Conservation (phyloP, 1,140 invertebrate species). For the Asbolus verrucosus region DNA sequence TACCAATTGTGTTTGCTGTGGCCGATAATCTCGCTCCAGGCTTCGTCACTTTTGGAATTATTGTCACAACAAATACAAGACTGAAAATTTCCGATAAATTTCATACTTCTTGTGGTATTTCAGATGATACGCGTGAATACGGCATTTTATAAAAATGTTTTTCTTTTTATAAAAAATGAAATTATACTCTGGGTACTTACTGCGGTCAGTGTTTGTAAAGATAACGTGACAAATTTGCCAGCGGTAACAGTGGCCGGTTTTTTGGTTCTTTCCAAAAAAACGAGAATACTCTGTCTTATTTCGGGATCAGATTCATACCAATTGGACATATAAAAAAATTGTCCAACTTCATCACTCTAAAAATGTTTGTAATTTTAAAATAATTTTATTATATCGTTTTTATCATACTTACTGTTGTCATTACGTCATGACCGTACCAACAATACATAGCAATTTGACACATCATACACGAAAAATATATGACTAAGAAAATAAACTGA, state of each 20-base stretch:
- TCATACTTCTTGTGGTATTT: too few species aligned
- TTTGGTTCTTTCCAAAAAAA: conserved; percentile 49
- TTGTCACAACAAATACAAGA: too few species aligned
- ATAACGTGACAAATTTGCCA: conserved; percentile 44
- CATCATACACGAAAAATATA: conserved; percentile 49
- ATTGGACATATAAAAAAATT: conserved; percentile 38
- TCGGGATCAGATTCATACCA: conserved; percentile 16
- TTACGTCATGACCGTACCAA: conserved; percentile 48
- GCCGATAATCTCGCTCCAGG: too few species aligned
- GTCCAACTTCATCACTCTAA: conserved; percentile 46
- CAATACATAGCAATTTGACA: conserved; percentile 50
- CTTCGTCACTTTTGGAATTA: too few species aligned
- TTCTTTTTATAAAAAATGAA: too few species aligned
- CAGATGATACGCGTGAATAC: too few species aligned
- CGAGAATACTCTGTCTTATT: conserved; percentile 28
- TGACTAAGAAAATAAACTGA: conserved; percentile 40
- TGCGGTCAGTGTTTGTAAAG: conserved; percentile 36
- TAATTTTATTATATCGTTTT: not conserved
- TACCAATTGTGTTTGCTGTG: too few species aligned
- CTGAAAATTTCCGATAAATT: too few species aligned
- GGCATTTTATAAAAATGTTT: too few species aligned
- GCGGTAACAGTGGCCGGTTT: conserved; percentile 47
- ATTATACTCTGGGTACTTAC: too few species aligned
- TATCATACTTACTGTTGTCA: conserved; percentile 22
- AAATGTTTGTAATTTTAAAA: conserved; percentile 4